Percentiles rank a stretch among this genome's conserved stretches.
Conservation (phyloP, 2,888 invertebrate species). For the Callosobruchus maculatus region DNA sequence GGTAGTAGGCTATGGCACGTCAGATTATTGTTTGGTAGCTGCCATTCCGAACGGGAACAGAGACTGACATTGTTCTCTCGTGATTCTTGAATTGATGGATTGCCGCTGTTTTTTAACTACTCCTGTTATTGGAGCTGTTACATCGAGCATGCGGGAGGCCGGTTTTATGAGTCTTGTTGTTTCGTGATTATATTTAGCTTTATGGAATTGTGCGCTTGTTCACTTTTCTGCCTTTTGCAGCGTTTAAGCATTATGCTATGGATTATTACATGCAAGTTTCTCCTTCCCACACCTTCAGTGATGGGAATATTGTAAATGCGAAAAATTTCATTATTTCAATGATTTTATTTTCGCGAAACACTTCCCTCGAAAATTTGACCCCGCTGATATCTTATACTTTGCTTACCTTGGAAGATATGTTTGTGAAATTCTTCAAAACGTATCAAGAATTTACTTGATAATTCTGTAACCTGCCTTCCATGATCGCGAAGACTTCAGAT, state of each 20-base stretch:
- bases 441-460: no score
- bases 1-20: neutral
- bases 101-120: neutral
- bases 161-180: neutral
- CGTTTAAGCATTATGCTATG: neutral
- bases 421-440: no score
- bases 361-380: no score
- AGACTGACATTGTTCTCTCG: neutral
- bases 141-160: neutral
- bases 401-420: no score
- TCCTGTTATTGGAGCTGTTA: neutral
- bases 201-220: neutral
- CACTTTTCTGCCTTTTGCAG: neutral
- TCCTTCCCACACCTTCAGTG: no score
- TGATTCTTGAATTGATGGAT: neutral
- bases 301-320: no score
- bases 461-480: no score
- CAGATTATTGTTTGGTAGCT: neutral
- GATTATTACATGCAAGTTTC: neutral
- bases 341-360: no score
- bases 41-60: neutral
- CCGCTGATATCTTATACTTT: no score
- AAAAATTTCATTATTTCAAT: no score
- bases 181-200: neutral
- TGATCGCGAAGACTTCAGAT: no score